These are phyloP conservation scores for Muscicapa adusta DNA, from an alignment of 2,113 vertebrate genomes.

Conservation along the genomic window DNA sequence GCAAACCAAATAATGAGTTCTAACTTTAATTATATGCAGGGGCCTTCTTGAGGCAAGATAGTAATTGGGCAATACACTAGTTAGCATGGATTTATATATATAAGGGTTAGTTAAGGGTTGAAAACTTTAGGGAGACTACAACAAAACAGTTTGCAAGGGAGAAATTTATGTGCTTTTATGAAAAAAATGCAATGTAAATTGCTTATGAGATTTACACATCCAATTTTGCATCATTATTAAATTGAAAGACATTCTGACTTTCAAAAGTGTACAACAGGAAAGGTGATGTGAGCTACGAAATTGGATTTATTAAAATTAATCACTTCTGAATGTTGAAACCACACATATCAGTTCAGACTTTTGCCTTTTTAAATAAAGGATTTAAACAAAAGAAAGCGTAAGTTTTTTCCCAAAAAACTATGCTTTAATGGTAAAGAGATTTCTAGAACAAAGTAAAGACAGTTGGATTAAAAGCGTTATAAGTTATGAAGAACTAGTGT, in stretches of 20 bases:
- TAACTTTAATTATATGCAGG: background rate
- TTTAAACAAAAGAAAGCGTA: background rate
- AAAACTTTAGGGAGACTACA: background rate
- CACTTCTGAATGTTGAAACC: background rate
- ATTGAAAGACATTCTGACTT: background rate
- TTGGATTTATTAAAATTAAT: constrained; percentile 7
- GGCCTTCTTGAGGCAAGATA: background rate
- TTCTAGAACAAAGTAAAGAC: background rate
- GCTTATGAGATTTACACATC: background rate
- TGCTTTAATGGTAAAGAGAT: background rate
- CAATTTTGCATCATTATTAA: constrained; percentile 1
- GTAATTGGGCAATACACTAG: background rate
- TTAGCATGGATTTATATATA: background rate
- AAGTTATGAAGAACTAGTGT: background rate
- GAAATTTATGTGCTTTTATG: background rate
- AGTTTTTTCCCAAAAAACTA: background rate
- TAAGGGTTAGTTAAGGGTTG: background rate
- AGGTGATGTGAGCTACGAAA: background rate
- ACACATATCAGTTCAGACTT: background rate
- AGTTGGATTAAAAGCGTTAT: background rate
- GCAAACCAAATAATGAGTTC: background rate
- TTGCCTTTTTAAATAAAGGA: background rate
- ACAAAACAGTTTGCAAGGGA: background rate
- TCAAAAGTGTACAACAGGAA: constrained; percentile 2
- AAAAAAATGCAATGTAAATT: background rate